Evolutionary conservation across 2,113 vertebrate species (phyloP), one percentile per base, ranked within the genome.

Genomic region (chimpanzee (Pan troglodytes)): DNA sequence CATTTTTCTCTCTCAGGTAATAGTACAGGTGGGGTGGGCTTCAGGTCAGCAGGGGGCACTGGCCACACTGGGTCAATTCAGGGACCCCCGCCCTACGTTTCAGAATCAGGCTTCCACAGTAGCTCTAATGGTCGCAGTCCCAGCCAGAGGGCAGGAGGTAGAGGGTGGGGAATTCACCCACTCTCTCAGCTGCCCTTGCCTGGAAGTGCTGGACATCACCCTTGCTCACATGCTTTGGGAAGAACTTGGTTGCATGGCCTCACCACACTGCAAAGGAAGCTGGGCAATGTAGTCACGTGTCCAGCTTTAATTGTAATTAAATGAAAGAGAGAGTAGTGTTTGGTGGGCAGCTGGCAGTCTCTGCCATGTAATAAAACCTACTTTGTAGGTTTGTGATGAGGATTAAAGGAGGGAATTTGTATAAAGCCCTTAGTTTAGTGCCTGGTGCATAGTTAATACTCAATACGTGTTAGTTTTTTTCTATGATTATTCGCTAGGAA

Each of bases 251-350:
- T 87, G 81, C n/a, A 5, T 85, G 78, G 22, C 17, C n/a, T 75
- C 48, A 25, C 23, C 38, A 55, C 48, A 22, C 32, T 68, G 72
- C 75, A 83, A 78, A 55, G 84, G 90, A 43, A 17, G 4, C 88
- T 95, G 96, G 95, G 87, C 93, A 73, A 90, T 83, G 89, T 90
- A 94, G 75, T 35, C 30, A 8, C 38, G 68, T 13, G 27, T 48
- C 22, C 1, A 30, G 40, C 8, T 85, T 85, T 50, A 35, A 57
- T 35, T 86, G 17, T 70, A 55, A 13, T 25, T n/a, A 64, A 9
- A 90, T 32, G 61, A 68, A 92, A 38, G 20, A 17, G 22, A 59
- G n/a, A 55, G 45, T 6, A 70, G 67, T 27, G 70, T 73, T 81
- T 45, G 64, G 17, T 89, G 43, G 70, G 64, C 59, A 80, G 50